Evolutionary conservation across 1,140 invertebrate genomes (phyloP), one percentile per base, ranked within the genome.

Genomic region (Apis laboriosa): DNA sequence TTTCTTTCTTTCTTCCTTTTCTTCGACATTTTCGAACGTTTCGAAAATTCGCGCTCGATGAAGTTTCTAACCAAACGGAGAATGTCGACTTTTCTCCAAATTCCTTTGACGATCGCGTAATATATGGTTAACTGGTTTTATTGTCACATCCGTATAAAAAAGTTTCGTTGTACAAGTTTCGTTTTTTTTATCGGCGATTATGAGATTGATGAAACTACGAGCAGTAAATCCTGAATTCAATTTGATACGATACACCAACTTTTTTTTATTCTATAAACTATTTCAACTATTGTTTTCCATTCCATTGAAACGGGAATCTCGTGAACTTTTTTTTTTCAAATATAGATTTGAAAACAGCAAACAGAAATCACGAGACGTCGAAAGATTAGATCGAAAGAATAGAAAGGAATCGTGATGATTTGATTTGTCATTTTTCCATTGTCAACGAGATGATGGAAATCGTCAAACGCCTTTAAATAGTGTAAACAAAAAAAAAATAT

Each of bases 131-230:
- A 60, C 12, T 15, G 17, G 43, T 71, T 79, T 51, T 56, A 74
- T 51, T 51, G 71, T 80, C 43, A 74, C 71, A 51, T 76, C 72
- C 53, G 71, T 81, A 75, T 43, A 21, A 43, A 56, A 49, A 43
- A 55, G 55, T 28, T 68, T 86, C 28, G 75, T 86, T 86, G 63
- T 67, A 56, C 55, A 43, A 55, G 55, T 28, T 68, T 86, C 28
- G 75, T 86, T 86, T 77, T 78, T 86, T 86, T 56, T 71, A 87
- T n/a, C 61, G 43, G 71, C 49, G 64, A 68, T 64, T 60, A 58
- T 83, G n/a, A 67, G 51, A 34, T 70, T 71, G n/a, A 9, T 21
- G 34, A 21, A 19, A 21, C 21, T 58, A 15, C 43, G 19, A 24
- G 19, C 58, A 21, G 43, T n/a, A 51, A 49, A 55, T 72, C 24